These are phyloP conservation scores for Xestia xanthographa DNA, from an alignment of 2,888 invertebrate genomes.

Conservation along the genomic window DNA sequence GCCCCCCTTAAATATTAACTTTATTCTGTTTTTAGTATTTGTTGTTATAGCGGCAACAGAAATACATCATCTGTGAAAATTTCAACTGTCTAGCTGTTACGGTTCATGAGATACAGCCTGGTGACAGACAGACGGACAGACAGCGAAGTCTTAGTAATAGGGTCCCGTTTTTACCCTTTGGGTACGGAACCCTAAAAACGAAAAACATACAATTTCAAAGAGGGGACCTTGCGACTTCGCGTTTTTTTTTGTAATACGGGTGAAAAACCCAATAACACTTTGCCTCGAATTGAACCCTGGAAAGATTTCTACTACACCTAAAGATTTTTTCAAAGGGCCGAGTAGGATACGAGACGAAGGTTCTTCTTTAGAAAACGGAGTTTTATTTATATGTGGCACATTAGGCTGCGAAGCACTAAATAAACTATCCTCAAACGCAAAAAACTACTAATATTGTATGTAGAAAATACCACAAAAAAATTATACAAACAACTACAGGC, in stretches of 20 bases:
- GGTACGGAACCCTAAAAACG: no score
- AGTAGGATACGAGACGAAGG: neutral
- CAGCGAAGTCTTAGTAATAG: no score
- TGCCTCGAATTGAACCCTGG: neutral
- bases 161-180: no score
- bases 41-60: no score
- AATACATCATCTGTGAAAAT: no score
- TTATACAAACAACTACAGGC: constrained; percentile 2
- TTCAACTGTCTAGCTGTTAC: no score
- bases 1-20: no score
- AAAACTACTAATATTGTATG: neutral
- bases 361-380: neutral
- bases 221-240: no score
- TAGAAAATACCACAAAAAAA: constrained; percentile 22
- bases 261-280: neutral
- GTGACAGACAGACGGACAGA: no score
- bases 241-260: neutral
- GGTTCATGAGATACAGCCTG: no score
- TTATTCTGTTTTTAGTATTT: no score
- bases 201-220: no score
- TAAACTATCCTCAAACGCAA: constrained; percentile 25
- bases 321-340: neutral
- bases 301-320: neutral
- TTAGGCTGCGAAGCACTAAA: neutral
- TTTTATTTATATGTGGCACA: neutral